Evolutionary conservation across 2,888 invertebrate genomes (phyloP).

Genomic region (Lypha dubia): DNA sequence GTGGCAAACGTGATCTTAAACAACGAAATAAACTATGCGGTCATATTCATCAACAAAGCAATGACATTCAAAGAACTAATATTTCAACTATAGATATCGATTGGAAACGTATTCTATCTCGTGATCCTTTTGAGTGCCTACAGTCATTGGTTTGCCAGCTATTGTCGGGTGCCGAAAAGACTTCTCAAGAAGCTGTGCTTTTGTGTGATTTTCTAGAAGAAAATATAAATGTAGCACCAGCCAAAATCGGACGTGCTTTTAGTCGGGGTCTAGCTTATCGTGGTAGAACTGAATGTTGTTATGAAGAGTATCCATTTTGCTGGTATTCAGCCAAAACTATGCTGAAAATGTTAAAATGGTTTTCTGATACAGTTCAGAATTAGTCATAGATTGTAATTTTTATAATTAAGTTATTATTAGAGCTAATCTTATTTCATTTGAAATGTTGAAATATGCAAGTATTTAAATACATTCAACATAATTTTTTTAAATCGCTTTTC

Average conservation of each 20-base stretch:
- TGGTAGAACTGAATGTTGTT: constrained; percentile 78
- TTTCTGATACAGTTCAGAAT: constrained; percentile 75
- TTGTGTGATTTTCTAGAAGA: constrained; percentile 79
- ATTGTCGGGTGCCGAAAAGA: constrained; percentile 80
- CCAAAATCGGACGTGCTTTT: constrained; percentile 80
- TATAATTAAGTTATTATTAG: background rate
- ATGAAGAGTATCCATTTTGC: constrained; percentile 81
- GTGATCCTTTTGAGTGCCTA: constrained; percentile 82
- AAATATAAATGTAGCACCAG: constrained; percentile 78
- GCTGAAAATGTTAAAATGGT: constrained; percentile 81
- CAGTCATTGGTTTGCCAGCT: constrained; percentile 82
- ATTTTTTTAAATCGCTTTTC: too few relatives aligned
- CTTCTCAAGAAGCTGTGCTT: constrained; percentile 78
- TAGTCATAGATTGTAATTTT: constrained; percentile 35
- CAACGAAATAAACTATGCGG: background rate
- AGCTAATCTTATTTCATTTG: constrained; percentile 4
- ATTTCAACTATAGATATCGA: constrained; percentile 75
- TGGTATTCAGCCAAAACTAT: constrained; percentile 82
- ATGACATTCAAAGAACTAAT: constrained; percentile 58
- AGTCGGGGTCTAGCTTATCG: constrained; percentile 79
- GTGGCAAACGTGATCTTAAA: constrained; percentile 76
- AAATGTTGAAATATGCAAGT: constrained; percentile 5
- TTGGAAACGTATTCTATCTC: constrained; percentile 81
- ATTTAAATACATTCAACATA: too few relatives aligned
- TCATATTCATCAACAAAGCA: constrained; percentile 7